Evolutionary conservation across 2,797 vertebrate species (phyloP), one percentile per base, ranked within the genome.

Genomic region (Fundulus diaphanus): DNA sequence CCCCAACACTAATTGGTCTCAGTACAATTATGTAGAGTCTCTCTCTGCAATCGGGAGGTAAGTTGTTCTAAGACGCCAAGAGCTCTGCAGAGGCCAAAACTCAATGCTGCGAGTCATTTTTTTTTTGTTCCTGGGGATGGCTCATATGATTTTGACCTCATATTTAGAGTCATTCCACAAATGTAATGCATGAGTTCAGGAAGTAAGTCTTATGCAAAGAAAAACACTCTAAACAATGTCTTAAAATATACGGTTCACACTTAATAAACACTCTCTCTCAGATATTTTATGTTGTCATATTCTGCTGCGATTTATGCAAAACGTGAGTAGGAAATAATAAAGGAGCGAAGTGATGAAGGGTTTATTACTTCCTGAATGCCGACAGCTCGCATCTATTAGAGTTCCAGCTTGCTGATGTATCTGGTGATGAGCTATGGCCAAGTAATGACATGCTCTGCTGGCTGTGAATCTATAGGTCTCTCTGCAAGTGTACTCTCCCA

Each of bases 381-480:
- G 78, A 88, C 88, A 88, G 85, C 86, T 85, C 81, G 4, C 85
- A 87, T 89, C 84, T 89, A 93, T 92, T 91, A 91, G 84, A 22
- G 59, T 86, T 79, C 46, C 85, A 80, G 84, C 77, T 80, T 77
- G 85, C 82, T 90, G 85, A 90, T 90, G 87, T 86, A 89, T 91
- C 87, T 82, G 81, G 82, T 91, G 88, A 92, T 90, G 90, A 93
- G 89, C 79, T 90, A 89, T 59, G 80, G 88, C 88, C 89, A 85
- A 90, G 90, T 87, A 92, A 91, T 93, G 88, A 92, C 76, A 77
- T 87, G 87, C 90, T 91, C 71, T 5, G 68, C 72, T 90, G 86
- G 87, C 87, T 88, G 88, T 88, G 90, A 87, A 92, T 90, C 87
- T 83, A 84, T 92, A 92, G 90, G 85, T 89, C 89, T 90, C 84